Base-by-base conservation (phyloP, 2,888 invertebrate genomes). In the Pseudanteris insignis region DNA sequence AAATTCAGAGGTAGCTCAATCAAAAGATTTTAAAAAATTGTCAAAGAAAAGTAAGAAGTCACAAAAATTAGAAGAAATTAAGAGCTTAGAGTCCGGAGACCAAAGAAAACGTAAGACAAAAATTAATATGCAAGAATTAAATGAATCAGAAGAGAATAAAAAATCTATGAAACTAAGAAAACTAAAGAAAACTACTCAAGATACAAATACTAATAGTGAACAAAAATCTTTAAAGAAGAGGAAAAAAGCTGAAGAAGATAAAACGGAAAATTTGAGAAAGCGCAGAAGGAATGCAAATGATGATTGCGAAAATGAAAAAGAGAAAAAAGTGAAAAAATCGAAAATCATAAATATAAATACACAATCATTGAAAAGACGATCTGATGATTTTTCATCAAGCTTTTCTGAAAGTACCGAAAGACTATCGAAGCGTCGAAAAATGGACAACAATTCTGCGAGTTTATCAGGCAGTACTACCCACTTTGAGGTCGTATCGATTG, bases 391-490 rank as follows among this genome's bases (percentile, higher is more conserved):
- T 15, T 33, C 33, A 2, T 0, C 13, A 1, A 40, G 40, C 30
- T 29, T 65, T 28, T 37, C 48, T 2, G 47, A 61, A 41, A 5
- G 12, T 9, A 6, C 10, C 0, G 6, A 6, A 4, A 21, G 10
- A 2, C 2, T 5, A 9, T 51, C 2, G 3, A 38, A 53, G 13
- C 40, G 51, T 2, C 13, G 36, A 14, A 18, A 21, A 13, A 41
- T 13, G 1, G 32, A 46, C 3, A 9, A 34, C 4, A 7, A 6
- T 11, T 7, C 2, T 8, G 38, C 54, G 0, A 76, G 74, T 50
- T 53, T 57, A 2, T 47, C 41, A 7, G 77, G 75, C 33, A 67
- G 73, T 26, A 77, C 76, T 2, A 75, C 77, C 1, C 38, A 71
- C 13, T 79, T 79, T 32, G 40, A 51, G 4, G 69, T 77, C 1